Percentiles rank a stretch among this genome's conserved stretches.
Conservation (phyloP, 2,888 invertebrate species). For the Noctua fimbriata region DNA sequence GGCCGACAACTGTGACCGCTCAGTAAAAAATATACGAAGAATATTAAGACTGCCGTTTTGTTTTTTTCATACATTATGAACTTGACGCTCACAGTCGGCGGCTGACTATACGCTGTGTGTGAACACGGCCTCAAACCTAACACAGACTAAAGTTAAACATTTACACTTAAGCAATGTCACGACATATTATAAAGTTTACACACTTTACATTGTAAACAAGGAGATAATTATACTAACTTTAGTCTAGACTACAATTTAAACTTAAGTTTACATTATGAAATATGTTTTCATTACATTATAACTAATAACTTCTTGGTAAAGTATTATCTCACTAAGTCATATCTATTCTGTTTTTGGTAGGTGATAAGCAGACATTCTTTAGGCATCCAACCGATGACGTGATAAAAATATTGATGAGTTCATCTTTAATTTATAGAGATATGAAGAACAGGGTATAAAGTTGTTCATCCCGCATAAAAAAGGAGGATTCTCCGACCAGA, state of each 20-base stretch:
- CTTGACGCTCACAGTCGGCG: too few relatives aligned
- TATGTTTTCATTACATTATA: conserved; percentile 34
- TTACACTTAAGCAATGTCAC: conserved; percentile 1
- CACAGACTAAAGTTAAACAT: neutral
- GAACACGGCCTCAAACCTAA: neutral
- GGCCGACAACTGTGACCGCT: too few relatives aligned
- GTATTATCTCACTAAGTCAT: neutral
- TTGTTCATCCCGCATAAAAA: too few relatives aligned
- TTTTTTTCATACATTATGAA: too few relatives aligned
- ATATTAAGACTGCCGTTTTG: too few relatives aligned
- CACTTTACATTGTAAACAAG: conserved; percentile 19
- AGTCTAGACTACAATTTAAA: conserved; percentile 17
- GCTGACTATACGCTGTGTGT: too few relatives aligned
- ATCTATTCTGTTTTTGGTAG: neutral
- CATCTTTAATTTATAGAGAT: too few relatives aligned
- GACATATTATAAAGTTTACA: conserved; percentile 8
- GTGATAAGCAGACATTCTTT: neutral
- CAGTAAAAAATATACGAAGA: too few relatives aligned
- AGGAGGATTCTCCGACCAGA: too few relatives aligned
- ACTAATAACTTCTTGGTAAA: neutral
- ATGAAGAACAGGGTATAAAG: too few relatives aligned
- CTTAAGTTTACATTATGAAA: conserved; percentile 14
- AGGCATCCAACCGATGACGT: too few relatives aligned
- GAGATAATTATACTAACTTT: conserved; percentile 1
- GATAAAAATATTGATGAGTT: too few relatives aligned